phyloP scores from a whole-genome alignment of 53 echinoderm and acorn worm genomes.

The Actinopyga echinites region DNA sequence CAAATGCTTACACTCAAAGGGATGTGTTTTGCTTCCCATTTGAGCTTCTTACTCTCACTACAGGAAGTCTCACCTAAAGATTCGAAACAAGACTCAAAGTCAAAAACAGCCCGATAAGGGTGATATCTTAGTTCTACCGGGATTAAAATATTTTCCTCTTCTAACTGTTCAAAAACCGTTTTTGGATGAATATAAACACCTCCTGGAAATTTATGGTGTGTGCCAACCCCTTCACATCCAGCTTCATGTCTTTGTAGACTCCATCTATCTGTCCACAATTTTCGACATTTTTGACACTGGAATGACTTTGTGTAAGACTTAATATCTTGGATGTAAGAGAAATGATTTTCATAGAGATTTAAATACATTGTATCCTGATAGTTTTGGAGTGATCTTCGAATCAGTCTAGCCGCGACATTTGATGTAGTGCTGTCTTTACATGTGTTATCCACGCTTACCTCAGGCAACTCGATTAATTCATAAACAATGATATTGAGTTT shows the following conservation, averaged over 20 bases:
- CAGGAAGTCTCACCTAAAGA: neutral
- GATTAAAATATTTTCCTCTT: slow-evolving; percentile 10
- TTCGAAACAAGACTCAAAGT: slow-evolving; percentile 59
- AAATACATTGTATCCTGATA: slow-evolving; percentile 44
- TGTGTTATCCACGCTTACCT: neutral
- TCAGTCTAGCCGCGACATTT: neutral
- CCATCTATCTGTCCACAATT: neutral
- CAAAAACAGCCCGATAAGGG: slow-evolving; percentile 51
- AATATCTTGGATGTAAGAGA: slow-evolving; percentile 53
- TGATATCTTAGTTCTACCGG: neutral
- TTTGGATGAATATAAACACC: too few species aligned
- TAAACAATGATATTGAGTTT: slow-evolving; percentile 42
- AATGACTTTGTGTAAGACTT: slow-evolving; percentile 43
- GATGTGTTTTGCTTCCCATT: slow-evolving; percentile 24
- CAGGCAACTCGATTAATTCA: neutral
- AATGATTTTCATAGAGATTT: slow-evolving; percentile 52
- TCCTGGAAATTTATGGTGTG: slow-evolving; percentile 30
- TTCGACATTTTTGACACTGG: slow-evolving; percentile 45
- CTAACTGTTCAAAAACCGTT: slow-evolving; percentile 28
- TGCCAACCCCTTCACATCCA: slow-evolving; percentile 43
- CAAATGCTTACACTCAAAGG: slow-evolving; percentile 41
- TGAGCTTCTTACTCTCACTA: neutral
- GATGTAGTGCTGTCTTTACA: neutral
- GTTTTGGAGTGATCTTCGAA: neutral
- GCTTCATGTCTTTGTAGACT: slow-evolving; percentile 30